Percentiles rank a stretch among this genome's conserved stretches.
Conservation (phyloP, 2,888 invertebrate species). For the Lacanobia wlatinum region DNA sequence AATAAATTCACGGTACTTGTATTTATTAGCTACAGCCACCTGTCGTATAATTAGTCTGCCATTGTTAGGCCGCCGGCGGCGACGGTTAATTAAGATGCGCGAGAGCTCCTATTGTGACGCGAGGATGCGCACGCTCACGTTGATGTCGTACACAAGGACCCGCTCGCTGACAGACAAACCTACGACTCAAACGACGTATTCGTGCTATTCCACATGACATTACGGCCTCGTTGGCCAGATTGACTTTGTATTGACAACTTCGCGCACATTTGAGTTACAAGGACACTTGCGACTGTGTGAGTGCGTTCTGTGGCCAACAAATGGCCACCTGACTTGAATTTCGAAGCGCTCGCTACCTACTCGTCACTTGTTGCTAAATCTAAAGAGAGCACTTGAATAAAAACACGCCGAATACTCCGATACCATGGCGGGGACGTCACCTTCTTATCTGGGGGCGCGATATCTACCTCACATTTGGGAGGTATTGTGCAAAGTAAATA, state of each 20-base stretch:
- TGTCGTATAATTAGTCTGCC: slow-evolving; percentile 81
- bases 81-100: slow-evolving; percentile 84
- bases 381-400: slow-evolving; percentile 67
- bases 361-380: slow-evolving; percentile 59
- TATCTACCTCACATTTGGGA: slow-evolving; percentile 82
- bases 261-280: slow-evolving; percentile 62
- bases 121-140: slow-evolving; percentile 81
- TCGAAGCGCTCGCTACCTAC: slow-evolving; percentile 56
- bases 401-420: slow-evolving; percentile 65
- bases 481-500: slow-evolving; percentile 84
- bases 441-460: slow-evolving; percentile 80
- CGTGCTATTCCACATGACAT: slow-evolving; percentile 51
- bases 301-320: slow-evolving; percentile 68
- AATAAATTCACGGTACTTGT: slow-evolving; percentile 63
- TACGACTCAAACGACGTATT: slow-evolving; percentile 51
- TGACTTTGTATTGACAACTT: slow-evolving; percentile 62
- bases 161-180: slow-evolving; percentile 57
- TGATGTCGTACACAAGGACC: slow-evolving; percentile 84
- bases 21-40: slow-evolving; percentile 74
- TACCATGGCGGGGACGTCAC: slow-evolving; percentile 77
- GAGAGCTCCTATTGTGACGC: slow-evolving; percentile 75
- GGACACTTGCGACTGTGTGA: slow-evolving; percentile 62
- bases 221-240: slow-evolving; percentile 51
- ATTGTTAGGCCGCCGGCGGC: slow-evolving; percentile 78
- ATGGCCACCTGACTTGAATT: slow-evolving; percentile 74